Conservation (phyloP, 1,140 invertebrate species). For the Microplitis mediator region DNA sequence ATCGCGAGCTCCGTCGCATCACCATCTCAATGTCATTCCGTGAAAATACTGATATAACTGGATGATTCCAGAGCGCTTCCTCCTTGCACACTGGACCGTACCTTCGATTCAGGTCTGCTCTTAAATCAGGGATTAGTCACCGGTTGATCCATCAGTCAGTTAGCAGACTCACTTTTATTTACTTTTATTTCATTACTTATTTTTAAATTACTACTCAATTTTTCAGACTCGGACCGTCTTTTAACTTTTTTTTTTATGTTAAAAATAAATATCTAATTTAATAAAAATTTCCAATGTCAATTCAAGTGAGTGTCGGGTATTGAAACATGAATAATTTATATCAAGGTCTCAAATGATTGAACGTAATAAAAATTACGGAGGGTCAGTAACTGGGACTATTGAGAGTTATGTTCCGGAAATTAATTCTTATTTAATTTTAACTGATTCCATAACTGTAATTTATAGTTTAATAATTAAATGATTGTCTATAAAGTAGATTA, state of each 20-base stretch:
- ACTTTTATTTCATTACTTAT: constrained; percentile 15
- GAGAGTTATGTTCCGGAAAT: no score
- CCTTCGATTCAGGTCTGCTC: constrained; percentile 59
- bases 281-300: neutral
- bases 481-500: no score
- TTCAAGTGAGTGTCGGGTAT: neutral
- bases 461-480: no score
- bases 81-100: constrained; percentile 82
- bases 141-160: constrained; percentile 31
- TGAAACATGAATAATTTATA: neutral
- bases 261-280: neutral
- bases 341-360: no score
- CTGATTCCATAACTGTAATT: no score
- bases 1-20: constrained; percentile 71
- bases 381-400: no score
- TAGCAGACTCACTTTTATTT: neutral
- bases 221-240: neutral
- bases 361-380: no score
- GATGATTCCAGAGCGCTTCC: constrained; percentile 74
- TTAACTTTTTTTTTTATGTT: no score
- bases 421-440: no score
- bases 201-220: neutral
- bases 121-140: constrained; percentile 53
- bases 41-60: constrained; percentile 78
- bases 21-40: constrained; percentile 80